Evolutionary conservation across 2,888 invertebrate genomes (phyloP).

Genomic region (Vesta saturnalis): DNA sequence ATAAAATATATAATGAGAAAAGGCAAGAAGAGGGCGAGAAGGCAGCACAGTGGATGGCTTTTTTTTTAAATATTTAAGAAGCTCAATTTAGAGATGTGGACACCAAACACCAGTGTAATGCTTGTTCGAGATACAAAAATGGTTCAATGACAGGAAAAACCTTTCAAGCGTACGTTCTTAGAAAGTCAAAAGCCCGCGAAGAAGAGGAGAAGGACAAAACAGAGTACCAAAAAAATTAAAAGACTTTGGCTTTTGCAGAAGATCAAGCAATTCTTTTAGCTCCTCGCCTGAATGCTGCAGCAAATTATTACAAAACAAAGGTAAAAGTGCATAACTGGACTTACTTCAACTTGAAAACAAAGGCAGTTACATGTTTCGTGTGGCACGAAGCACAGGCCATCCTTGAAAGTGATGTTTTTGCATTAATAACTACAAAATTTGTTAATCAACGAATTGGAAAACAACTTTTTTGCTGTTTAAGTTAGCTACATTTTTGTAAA

Average conservation of each 20-base stretch:
- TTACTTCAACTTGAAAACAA: conserved; percentile 38
- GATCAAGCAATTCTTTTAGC: conserved; percentile 48
- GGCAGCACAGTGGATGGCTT: conserved; percentile 32
- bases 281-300: conserved; percentile 43
- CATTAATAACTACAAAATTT: conserved; percentile 37
- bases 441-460: conserved; percentile 36
- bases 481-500: too few relatives aligned
- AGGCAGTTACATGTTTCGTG: conserved; percentile 42
- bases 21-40: conserved; percentile 23
- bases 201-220: conserved; percentile 39
- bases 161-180: not conserved
- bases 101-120: conserved; percentile 45
- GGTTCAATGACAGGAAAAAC: not conserved
- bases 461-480: too few relatives aligned
- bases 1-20: conserved; percentile 18
- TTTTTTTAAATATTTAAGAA: conserved; percentile 30
- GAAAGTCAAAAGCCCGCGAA: conserved; percentile 29
- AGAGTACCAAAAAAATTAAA: conserved; percentile 27
- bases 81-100: conserved; percentile 42
- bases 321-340: conserved; percentile 46
- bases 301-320: conserved; percentile 48
- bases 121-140: conserved; percentile 37
- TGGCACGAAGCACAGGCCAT: conserved; percentile 45
- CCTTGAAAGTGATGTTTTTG: conserved; percentile 42
- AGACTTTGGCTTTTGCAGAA: conserved; percentile 40